These are phyloP conservation scores for Trimorus sp. DNA, from an alignment of 2,888 invertebrate species.

Conservation along the genomic window DNA sequence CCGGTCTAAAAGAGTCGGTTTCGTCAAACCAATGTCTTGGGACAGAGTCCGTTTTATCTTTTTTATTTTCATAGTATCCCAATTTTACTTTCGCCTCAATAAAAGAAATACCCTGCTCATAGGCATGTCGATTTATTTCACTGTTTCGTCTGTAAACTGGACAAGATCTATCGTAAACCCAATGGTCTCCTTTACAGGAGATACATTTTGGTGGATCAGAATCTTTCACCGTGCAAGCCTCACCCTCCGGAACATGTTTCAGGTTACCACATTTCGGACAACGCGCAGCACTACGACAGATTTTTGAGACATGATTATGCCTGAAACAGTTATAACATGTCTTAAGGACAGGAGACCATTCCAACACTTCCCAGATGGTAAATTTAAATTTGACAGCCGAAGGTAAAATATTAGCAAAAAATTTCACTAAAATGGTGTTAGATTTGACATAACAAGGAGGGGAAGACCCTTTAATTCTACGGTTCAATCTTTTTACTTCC, in stretches of 20 bases:
- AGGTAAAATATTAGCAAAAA: constrained; percentile 5
- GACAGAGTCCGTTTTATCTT: background rate
- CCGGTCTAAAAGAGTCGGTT: background rate
- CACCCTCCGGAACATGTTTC: background rate
- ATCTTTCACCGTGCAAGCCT: background rate
- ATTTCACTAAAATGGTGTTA: constrained; percentile 5
- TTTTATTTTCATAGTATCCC: background rate
- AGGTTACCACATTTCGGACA: background rate
- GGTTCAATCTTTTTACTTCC: background rate
- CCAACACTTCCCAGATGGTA: background rate
- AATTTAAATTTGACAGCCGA: constrained; percentile 1
- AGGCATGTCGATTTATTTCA: background rate
- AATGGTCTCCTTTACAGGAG: background rate
- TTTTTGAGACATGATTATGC: constrained; percentile 1
- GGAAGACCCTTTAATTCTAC: background rate
- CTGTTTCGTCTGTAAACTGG: background rate
- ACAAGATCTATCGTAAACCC: background rate
- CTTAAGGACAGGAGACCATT: background rate
- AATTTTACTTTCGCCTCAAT: constrained; percentile 1
- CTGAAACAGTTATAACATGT: constrained; percentile 12
- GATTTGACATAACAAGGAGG: background rate
- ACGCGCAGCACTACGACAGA: background rate
- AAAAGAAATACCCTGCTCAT: background rate
- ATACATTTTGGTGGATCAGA: background rate
- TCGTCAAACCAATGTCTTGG: background rate